Evolutionary conservation across 2,888 invertebrate species (phyloP).

Genomic region (Chrysodeixis includens): DNA sequence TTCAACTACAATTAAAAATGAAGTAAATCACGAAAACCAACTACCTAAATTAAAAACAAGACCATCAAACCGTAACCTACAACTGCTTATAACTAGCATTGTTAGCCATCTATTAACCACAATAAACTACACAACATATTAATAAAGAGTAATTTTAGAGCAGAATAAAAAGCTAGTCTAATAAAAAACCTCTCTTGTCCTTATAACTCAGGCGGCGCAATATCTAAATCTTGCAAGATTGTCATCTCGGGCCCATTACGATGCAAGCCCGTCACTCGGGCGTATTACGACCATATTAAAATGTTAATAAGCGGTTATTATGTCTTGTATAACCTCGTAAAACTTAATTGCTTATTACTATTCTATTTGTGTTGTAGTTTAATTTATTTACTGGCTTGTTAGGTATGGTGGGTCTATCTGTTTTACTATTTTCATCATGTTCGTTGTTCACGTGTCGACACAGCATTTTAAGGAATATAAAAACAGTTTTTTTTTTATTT

Average conservation of each 20-base stretch:
- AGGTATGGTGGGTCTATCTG: conserved; percentile 3
- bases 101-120: background rate
- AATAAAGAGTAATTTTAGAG: background rate
- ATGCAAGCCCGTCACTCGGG: conserved; percentile 46
- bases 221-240: conserved; percentile 51
- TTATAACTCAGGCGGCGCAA: conserved; percentile 36
- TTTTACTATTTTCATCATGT: background rate
- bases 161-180: background rate
- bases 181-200: background rate
- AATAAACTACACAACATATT: background rate
- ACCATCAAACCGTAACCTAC: background rate
- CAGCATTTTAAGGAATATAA: no score
- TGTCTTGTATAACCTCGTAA: conserved; percentile 57
- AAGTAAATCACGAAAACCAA: background rate
- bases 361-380: conserved; percentile 52
- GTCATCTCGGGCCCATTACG: conserved; percentile 47
- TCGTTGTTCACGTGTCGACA: background rate
- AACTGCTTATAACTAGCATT: background rate
- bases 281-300: conserved; percentile 62
- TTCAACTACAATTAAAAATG: no score
- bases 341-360: conserved; percentile 63
- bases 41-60: background rate
- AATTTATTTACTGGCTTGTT: conserved; percentile 43
- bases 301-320: conserved; percentile 61
- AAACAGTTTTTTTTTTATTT: no score